These are phyloP conservation scores for Pocota personata DNA, from an alignment of 2,888 invertebrate species.

Conservation along the genomic window DNA sequence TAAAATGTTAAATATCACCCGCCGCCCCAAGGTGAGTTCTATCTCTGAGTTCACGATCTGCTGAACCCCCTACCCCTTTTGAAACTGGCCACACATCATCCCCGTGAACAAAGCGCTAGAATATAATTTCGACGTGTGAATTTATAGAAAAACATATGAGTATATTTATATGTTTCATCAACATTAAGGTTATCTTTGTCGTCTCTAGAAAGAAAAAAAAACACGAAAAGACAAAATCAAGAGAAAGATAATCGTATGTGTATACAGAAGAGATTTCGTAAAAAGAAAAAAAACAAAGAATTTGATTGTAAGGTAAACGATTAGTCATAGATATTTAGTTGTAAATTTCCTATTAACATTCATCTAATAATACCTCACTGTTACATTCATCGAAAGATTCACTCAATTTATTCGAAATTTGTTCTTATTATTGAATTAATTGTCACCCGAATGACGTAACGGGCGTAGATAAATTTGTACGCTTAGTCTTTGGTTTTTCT, in stretches of 20 bases:
- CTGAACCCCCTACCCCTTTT: not conserved
- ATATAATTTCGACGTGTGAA: conserved; percentile 21
- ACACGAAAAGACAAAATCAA: not conserved
- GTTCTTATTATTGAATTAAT: not conserved
- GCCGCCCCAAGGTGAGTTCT: conserved; percentile 8
- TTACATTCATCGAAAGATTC: not conserved
- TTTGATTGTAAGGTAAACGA: not conserved
- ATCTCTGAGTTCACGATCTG: conserved; percentile 18
- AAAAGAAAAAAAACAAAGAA: not conserved
- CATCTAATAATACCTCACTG: not conserved
- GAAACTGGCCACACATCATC: conserved; percentile 5
- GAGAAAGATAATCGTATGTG: not conserved
- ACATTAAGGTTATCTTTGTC: not conserved
- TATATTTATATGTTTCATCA: not conserved
- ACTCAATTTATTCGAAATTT: not conserved
- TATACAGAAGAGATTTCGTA: not conserved
- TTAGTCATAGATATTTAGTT: conserved; percentile 1
- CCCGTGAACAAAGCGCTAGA: not conserved
- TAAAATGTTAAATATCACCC: conserved; percentile 5
- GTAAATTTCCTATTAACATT: not conserved
- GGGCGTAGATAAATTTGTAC: not conserved
- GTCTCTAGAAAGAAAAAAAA: not conserved
- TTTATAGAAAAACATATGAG: not conserved
- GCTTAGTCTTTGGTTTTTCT: conserved; percentile 5
- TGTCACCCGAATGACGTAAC: not conserved